Conservation (phyloP, 2,797 vertebrate genomes). For the Ctenochaetus hawaiiensis region DNA sequence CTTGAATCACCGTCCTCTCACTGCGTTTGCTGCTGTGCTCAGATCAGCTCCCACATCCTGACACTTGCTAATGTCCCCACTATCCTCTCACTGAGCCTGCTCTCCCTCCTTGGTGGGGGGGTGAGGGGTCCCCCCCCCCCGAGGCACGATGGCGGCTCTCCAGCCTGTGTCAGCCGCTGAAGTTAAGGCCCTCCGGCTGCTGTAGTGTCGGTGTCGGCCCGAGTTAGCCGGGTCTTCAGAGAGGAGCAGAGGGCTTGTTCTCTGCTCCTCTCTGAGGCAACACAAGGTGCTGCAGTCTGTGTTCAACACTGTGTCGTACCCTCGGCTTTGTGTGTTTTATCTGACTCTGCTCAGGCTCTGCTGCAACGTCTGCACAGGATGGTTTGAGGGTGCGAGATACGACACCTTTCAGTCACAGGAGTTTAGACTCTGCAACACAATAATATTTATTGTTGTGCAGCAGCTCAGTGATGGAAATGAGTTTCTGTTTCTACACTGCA, state of each 20-base stretch:
- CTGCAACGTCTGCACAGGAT: conserved; percentile 16
- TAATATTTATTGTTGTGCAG: not conserved
- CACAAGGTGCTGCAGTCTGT: conserved; percentile 32
- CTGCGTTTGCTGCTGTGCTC: conserved; percentile 47
- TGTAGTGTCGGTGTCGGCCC: conserved; percentile 56
- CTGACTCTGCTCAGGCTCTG: conserved; percentile 22
- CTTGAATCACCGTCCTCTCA: conserved; percentile 61
- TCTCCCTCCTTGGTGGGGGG: conserved; percentile 5
- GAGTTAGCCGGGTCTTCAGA: conserved; percentile 44
- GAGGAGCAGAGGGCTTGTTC: conserved; percentile 43
- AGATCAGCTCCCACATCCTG: conserved; percentile 56
- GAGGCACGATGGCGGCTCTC: conserved; percentile 57
- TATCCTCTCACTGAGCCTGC: conserved; percentile 34
- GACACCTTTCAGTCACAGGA: not conserved
- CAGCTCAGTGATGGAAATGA: not conserved
- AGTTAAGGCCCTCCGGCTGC: conserved; percentile 55
- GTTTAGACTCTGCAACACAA: not conserved
- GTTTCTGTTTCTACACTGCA: too few relatives aligned
- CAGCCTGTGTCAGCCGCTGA: conserved; percentile 55
- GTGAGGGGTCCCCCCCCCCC: conserved; percentile 10
- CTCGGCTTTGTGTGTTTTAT: conserved; percentile 29
- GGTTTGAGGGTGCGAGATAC: not conserved
- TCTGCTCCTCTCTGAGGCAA: conserved; percentile 10
- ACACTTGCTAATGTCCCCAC: conserved; percentile 63
- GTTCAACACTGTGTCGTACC: conserved; percentile 19